phyloP scores from a whole-genome alignment of 2,888 invertebrate genomes.

The Lasioglossum villosulum region DNA sequence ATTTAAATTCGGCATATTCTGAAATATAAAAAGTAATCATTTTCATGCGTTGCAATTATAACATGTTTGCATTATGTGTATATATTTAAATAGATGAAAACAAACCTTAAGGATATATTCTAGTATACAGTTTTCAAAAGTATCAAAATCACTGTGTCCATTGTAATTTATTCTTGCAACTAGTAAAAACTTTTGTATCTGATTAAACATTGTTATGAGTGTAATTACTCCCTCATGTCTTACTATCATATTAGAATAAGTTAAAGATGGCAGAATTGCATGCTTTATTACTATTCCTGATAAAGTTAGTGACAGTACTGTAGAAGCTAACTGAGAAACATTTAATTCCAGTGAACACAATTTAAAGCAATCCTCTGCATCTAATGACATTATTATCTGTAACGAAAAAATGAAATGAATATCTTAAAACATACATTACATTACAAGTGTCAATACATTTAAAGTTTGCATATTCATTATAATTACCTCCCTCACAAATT shows the following conservation, averaged over 20 bases:
- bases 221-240: conserved; percentile 82
- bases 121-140: conserved; percentile 63
- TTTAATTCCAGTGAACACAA: conserved; percentile 85
- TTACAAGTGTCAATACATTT: not conserved
- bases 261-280: conserved; percentile 74
- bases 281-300: conserved; percentile 85
- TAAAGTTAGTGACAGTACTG: conserved; percentile 85
- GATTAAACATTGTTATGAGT: conserved; percentile 83
- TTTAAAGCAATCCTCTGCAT: conserved; percentile 83
- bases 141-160: conserved; percentile 51
- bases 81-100: not conserved
- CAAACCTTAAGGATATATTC: conserved; percentile 75
- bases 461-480: not conserved
- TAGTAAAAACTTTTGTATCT: conserved; percentile 81
- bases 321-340: conserved; percentile 86
- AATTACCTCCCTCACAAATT: conserved; percentile 78
- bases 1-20: conserved; percentile 82
- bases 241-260: conserved; percentile 72
- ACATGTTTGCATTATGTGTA: too few relatives aligned
- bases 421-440: not conserved
- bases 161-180: conserved; percentile 55
- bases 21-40: conserved; percentile 8
- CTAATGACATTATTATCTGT: conserved; percentile 77
- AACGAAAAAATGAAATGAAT: conserved; percentile 36
- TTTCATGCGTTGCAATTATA: not conserved